Base-by-base conservation (phyloP, 2,113 vertebrate species). In the Gasterosteus nipponicus region DNA sequence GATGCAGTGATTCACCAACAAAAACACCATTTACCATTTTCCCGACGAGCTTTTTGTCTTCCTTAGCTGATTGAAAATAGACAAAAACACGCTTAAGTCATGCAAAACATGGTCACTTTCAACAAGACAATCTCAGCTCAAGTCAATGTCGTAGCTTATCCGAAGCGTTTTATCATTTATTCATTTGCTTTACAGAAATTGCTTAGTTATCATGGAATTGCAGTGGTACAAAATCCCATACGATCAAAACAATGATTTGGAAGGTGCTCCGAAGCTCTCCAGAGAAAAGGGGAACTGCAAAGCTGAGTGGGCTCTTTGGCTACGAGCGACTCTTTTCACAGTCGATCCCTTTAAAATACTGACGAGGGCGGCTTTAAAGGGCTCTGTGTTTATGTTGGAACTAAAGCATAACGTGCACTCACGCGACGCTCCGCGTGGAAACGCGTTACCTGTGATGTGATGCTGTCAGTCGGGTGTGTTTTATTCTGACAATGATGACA, bases 1-100 rank as follows among this genome's bases (percentile, higher is more conserved):
- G 88, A 89, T 83, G 70, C 59, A 49, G 82, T 81, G 82, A 88
- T 88, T 87, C 83, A 86, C 39, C 53, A 75, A 77, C 72, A 80
- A 82, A 80, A 84, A 66, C 67, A 47, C 56, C 78, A 80, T 81
- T 75, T 74, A 33, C n/a, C 15, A 47, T 64, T 54, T 61, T 61
- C 69, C 63, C 2, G 18, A 75, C 49, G 62, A 77, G 69, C 71
- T 1, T 61, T 18, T 33, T 53, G 64, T 75, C 63, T 74, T 77
- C 56, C 59, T 26, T 29, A 44, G 73, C 31, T 18, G 63, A 77
- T 74, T 80, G 69, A 78, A 77, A 86, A 82, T 73, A 89, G 73
- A 71, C n/a, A n/a, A 78, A 83, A 54, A 22, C 46, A 61, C 7
- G 1, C 62, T 63, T 58, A 57, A 84, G 38, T 85, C 54, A 79